Conservation (phyloP, 2,113 vertebrate genomes). For the Cricetomys ansorgei region DNA sequence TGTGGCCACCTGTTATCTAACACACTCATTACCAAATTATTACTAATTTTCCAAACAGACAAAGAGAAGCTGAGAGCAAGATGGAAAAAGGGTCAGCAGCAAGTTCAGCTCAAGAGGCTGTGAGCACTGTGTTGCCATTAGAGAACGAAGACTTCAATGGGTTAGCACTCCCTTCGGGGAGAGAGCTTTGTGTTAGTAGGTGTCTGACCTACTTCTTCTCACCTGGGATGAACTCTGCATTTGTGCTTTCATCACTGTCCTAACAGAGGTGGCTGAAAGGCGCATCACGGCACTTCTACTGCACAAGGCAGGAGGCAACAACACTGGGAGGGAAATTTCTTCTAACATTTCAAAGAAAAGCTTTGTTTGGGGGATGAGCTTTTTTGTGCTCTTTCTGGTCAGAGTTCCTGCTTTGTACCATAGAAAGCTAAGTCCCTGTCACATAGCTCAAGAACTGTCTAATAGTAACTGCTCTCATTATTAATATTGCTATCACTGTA, state of each 20-base stretch:
- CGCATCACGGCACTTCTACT: background rate
- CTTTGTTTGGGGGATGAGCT: background rate
- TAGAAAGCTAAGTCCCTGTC: background rate
- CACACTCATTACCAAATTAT: background rate
- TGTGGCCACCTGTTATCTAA: background rate
- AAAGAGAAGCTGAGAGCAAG: background rate
- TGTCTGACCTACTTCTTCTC: constrained; percentile 23
- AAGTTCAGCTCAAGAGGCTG: background rate
- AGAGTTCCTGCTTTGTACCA: background rate
- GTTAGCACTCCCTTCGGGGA: background rate
- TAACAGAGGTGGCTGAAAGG: background rate
- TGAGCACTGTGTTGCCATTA: background rate
- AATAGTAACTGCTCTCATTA: background rate
- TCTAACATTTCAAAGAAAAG: background rate
- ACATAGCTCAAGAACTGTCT: background rate
- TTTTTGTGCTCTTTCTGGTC: background rate
- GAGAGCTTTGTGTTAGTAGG: background rate
- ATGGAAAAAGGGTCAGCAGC: background rate
- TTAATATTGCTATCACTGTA: background rate
- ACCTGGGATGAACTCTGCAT: background rate
- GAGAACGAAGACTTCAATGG: constrained; percentile 6
- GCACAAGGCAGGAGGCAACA: background rate
- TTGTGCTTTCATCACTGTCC: background rate
- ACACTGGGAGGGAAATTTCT: background rate
- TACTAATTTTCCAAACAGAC: background rate